These are phyloP conservation scores for Phodopus roborovskii DNA, from an alignment of 2,113 vertebrate genomes.

Conservation along the genomic window DNA sequence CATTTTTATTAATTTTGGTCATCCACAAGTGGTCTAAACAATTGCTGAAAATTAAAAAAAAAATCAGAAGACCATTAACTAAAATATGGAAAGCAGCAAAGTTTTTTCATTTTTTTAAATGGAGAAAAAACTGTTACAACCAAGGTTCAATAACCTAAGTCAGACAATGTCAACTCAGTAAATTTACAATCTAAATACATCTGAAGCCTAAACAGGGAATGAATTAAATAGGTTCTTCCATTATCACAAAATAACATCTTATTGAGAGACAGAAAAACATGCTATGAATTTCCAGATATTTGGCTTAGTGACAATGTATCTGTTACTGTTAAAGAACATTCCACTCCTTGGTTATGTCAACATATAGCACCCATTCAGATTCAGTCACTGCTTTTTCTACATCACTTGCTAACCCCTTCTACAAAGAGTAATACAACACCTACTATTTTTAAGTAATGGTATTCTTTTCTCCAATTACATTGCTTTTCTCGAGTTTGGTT, in stretches of 20 bases:
- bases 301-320: slow-evolving; percentile 62
- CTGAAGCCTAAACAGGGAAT: not conserved
- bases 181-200: slow-evolving; percentile 46
- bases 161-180: slow-evolving; percentile 24
- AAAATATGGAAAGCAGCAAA: slow-evolving; percentile 19
- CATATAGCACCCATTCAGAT: slow-evolving; percentile 19
- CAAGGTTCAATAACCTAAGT: slow-evolving; percentile 6
- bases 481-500: not conserved
- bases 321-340: slow-evolving; percentile 46
- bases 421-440: slow-evolving; percentile 15
- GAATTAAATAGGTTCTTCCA: slow-evolving; percentile 52
- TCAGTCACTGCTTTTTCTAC: slow-evolving; percentile 41
- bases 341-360: slow-evolving; percentile 10
- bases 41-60: slow-evolving; percentile 41
- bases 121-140: slow-evolving; percentile 23
- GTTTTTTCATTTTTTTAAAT: not conserved
- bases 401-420: slow-evolving; percentile 39
- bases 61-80: not conserved
- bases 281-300: slow-evolving; percentile 65
- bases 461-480: slow-evolving; percentile 53
- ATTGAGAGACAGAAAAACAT: slow-evolving; percentile 62
- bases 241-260: slow-evolving; percentile 47
- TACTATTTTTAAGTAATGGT: slow-evolving; percentile 43
- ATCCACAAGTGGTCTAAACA: slow-evolving; percentile 53
- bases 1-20: slow-evolving; percentile 23